Percentiles rank a stretch among this genome's conserved stretches.
phyloP scores from a whole-genome alignment of 2,113 vertebrate species.

The Circaetus cinerascens region DNA sequence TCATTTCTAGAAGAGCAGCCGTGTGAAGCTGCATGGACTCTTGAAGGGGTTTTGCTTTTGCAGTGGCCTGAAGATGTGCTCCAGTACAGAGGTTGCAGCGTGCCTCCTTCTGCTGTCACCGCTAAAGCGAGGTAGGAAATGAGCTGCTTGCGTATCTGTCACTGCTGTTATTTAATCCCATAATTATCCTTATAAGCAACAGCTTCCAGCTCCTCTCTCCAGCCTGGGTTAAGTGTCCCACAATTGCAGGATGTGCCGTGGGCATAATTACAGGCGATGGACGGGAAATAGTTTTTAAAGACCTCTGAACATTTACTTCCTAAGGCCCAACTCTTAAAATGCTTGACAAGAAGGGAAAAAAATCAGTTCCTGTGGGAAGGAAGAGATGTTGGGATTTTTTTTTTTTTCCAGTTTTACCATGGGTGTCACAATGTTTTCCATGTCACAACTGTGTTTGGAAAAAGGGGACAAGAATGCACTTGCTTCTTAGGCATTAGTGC shows the following conservation, averaged over 20 bases:
- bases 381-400: background rate
- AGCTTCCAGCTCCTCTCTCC: background rate
- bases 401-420: background rate
- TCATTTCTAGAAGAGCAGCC: background rate
- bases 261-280: too few species aligned
- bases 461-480: background rate
- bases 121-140: accelerated
- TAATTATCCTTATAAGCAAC: background rate
- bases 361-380: background rate
- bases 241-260: background rate
- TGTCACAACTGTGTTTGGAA: background rate
- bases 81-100: background rate
- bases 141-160: accelerated
- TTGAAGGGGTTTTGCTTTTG: background rate
- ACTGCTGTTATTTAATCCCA: accelerated
- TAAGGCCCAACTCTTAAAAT: background rate
- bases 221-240: background rate
- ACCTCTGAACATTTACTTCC: background rate
- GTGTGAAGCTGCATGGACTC: accelerated
- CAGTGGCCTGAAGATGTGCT: background rate
- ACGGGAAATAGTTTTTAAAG: background rate
- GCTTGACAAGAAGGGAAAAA: background rate
- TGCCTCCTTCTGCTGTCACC: background rate
- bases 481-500: background rate
- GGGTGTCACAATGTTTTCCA: background rate